A percentile compares a stretch with the other conserved stretches of the same genome.
Evolutionary conservation across 2,888 invertebrate species (phyloP).

Genomic region (Andrena trimmerana): DNA sequence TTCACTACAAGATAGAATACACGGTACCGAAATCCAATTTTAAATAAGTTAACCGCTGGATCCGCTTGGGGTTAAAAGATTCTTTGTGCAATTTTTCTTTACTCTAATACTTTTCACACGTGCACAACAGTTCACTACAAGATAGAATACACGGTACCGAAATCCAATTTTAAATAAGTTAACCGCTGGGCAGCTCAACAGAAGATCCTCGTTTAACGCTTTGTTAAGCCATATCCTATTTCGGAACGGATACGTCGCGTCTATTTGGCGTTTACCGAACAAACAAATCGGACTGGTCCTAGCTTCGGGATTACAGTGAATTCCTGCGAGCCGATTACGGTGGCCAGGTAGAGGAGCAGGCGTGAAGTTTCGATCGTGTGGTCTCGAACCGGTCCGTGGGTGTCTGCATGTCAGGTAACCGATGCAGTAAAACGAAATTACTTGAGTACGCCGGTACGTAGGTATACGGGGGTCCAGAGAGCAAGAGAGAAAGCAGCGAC

Average conservation of each 20-base stretch:
- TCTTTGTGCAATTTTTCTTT: no score
- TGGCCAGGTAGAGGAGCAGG: constrained; percentile 41
- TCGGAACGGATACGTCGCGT: background rate
- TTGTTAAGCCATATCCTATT: background rate
- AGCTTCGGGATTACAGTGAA: constrained; percentile 50
- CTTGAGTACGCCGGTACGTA: constrained; percentile 33
- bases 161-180: constrained; percentile 5
- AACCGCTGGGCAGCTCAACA: background rate
- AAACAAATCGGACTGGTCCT: constrained; percentile 12
- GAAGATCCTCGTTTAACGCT: background rate
- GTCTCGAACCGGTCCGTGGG: constrained; percentile 55
- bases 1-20: no score
- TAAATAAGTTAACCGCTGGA: background rate
- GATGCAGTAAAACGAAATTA: constrained; percentile 71
- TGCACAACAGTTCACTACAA: no score
- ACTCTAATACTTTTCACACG: no score
- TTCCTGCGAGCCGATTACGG: constrained; percentile 64
- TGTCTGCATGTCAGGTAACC: constrained; percentile 60
- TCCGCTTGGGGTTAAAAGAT: no score
- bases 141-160: background rate
- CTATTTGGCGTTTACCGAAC: background rate
- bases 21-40: background rate
- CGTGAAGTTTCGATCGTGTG: constrained; percentile 62
- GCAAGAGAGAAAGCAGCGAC: background rate
- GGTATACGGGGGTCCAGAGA: background rate